Conservation (phyloP, 2,797 vertebrate species). For the Glyptemys insculpta region DNA sequence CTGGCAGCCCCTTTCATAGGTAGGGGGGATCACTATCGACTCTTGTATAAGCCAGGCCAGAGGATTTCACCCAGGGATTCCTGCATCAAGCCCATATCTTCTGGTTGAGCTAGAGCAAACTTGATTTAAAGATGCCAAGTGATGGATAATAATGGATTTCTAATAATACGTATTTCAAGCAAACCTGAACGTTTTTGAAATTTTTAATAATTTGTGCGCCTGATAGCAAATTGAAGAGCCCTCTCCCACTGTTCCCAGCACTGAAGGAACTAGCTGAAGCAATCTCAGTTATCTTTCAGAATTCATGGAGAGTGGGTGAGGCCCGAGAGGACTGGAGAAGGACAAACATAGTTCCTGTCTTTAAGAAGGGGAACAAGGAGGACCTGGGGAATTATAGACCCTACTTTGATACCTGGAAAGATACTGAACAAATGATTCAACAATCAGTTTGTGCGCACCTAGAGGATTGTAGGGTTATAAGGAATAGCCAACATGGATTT, state of each 20-base stretch:
- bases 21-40: slow-evolving; percentile 39
- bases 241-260: not conserved
- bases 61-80: slow-evolving; percentile 41
- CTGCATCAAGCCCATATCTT: not conserved
- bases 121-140: not conserved
- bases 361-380: not conserved
- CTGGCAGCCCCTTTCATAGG: slow-evolving; percentile 6
- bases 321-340: not conserved
- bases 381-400: not conserved
- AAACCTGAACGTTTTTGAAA: not conserved
- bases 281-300: not conserved
- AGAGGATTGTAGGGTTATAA: too few species aligned
- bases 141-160: not conserved
- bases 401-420: not conserved
- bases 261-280: not conserved
- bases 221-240: not conserved
- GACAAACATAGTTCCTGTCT: not conserved
- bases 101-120: not conserved
- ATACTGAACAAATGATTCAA: not conserved
- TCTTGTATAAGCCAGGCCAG: slow-evolving; percentile 41
- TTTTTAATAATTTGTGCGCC: not conserved
- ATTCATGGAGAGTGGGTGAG: not conserved
- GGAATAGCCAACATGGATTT: too few species aligned
- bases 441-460: not conserved
- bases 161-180: not conserved